Evolutionary conservation across 2,888 invertebrate genomes (phyloP), one percentile per base, ranked within the genome.

Genomic region (Tricholauxania praeusta): DNA sequence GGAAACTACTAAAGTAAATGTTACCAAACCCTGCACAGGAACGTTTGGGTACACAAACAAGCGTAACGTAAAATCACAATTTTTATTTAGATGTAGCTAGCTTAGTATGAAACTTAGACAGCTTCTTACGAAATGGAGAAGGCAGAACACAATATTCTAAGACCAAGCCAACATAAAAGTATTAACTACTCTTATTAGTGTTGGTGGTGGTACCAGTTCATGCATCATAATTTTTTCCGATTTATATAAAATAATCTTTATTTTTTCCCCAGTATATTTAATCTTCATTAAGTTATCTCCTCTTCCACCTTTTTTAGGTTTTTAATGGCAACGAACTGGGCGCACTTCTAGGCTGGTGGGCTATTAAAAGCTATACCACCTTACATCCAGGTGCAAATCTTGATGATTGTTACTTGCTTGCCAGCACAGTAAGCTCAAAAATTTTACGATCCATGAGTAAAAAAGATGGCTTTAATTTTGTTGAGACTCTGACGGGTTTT

Each of bases 261-360:
- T 22, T 62, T 22, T 28, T 10, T 48, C 22, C 22, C 15, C 10
- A 19, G 17, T 47, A 49, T 12, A 39, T n/a, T 14, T 28, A 48
- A 8, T 48, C 28, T 48, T 39, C 3, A 55, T 47, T 32, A 55
- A 47, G 17, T 12, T 5, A 51, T 12, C 49, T 32, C 51, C 63
- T 71, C 68, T 2, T 14, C 47, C 14, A 6, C 22, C 12, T n/a
- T 12, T 48, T 22, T 17, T 48, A 92, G 79, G 77, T 84, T 1
- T 98, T 99, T 85, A 93, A 91, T 51, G 99, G 99, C 51, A 99
- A 99, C 85, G 98, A 99, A 88, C 90, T 97, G 80, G 99, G 99
- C 0, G 93, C 96, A 0, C 88, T 99, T 2, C 88, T 99, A 0
- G 98, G 97, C 12, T 98, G 97, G 97, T 99, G 99, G 98, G 87